Evolutionary conservation across 1,140 invertebrate genomes (phyloP).

Genomic region (Saxidomus purpurata): DNA sequence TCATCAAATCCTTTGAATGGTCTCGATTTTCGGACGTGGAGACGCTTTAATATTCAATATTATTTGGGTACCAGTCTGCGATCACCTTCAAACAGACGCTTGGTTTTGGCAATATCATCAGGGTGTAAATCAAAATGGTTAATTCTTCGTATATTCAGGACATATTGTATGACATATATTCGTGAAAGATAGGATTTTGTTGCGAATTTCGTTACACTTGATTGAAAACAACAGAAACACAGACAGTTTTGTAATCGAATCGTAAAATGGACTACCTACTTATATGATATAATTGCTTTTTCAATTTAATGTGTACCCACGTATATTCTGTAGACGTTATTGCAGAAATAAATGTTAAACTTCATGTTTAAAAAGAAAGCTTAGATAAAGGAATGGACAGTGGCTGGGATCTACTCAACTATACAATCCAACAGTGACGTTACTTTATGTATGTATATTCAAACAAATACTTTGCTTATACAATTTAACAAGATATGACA

Average conservation of each 20-base stretch:
- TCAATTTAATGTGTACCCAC: no score
- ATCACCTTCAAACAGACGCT: not conserved
- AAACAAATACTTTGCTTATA: slow-evolving; percentile 22
- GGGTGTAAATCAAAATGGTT: slow-evolving; percentile 1
- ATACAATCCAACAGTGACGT: not conserved
- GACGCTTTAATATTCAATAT: slow-evolving; percentile 27
- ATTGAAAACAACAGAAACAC: no score
- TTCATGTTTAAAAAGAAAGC: not conserved
- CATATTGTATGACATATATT: no score
- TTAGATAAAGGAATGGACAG: not conserved
- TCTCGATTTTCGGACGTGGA: not conserved
- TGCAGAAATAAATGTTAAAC: not conserved
- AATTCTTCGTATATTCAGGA: not conserved
- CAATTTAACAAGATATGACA: not conserved
- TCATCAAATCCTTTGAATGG: not conserved
- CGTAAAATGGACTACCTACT: no score
- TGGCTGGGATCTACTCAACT: not conserved
- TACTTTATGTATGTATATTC: slow-evolving; percentile 26
- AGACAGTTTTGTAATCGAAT: no score
- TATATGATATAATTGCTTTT: no score
- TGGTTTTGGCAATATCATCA: not conserved
- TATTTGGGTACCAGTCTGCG: slow-evolving; percentile 4
- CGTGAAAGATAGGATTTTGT: no score
- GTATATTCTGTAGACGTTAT: not conserved
- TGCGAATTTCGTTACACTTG: no score